Conservation (phyloP, 2,113 vertebrate genomes). For the Mungos mungo region DNA sequence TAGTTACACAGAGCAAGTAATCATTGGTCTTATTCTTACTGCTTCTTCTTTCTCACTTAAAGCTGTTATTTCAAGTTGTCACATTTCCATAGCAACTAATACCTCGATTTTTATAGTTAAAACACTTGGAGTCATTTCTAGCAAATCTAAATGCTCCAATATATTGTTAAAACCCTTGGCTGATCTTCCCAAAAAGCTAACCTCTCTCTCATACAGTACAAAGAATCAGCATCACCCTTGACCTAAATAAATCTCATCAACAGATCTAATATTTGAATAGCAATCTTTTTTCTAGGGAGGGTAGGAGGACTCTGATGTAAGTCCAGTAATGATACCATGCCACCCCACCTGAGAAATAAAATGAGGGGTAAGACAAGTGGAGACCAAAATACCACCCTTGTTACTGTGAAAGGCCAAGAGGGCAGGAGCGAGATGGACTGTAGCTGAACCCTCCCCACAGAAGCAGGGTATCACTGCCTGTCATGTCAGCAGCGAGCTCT, state of each 20-base stretch:
- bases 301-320: neutral
- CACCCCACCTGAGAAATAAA: neutral
- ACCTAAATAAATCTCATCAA: neutral
- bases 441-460: neutral
- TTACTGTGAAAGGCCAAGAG: neutral
- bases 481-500: neutral
- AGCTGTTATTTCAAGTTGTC: conserved; percentile 54
- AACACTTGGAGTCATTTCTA: conserved; percentile 19
- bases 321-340: neutral
- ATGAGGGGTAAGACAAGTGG: neutral
- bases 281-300: neutral
- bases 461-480: neutral
- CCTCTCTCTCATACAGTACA: neutral
- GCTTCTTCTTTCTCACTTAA: conserved; percentile 27
- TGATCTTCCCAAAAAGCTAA: neutral
- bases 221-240: neutral
- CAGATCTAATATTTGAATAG: neutral
- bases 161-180: conserved; percentile 10
- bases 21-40: neutral
- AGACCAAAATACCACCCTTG: neutral
- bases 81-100: conserved; percentile 68
- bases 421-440: neutral
- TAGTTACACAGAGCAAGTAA: neutral
- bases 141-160: conserved; percentile 19
- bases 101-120: conserved; percentile 60